These are phyloP conservation scores for Lissocephala sabroskyi DNA, from an alignment of 2,888 invertebrate genomes.

Conservation along the genomic window DNA sequence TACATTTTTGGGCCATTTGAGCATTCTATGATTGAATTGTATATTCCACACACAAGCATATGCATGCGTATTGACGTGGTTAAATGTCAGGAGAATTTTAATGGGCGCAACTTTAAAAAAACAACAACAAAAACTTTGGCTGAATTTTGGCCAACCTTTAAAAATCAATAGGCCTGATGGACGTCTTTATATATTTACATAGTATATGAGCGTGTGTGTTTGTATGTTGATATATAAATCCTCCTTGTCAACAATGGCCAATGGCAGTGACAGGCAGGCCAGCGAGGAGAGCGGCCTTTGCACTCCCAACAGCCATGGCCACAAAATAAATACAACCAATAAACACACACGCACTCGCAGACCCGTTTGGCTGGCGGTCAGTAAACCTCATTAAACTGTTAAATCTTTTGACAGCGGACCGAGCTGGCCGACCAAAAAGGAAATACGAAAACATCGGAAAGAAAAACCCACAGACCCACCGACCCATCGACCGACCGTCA, in stretches of 20 bases:
- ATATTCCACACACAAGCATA: background rate
- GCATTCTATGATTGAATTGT: background rate
- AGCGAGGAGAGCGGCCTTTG: slow-evolving; percentile 17
- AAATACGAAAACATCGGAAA: slow-evolving; percentile 8
- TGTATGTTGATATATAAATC: slow-evolving; percentile 53
- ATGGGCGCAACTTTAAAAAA: slow-evolving; percentile 4
- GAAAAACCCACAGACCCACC: background rate
- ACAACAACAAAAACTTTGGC: slow-evolving; percentile 12
- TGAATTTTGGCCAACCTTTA: slow-evolving; percentile 54
- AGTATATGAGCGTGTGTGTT: background rate
- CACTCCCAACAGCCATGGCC: slow-evolving; percentile 34
- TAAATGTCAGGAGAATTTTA: background rate
- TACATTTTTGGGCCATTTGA: slow-evolving; percentile 4
- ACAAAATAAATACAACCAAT: slow-evolving; percentile 56
- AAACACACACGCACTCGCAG: slow-evolving; percentile 36
- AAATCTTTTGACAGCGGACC: slow-evolving; percentile 52
- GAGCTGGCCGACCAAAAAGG: slow-evolving; percentile 16
- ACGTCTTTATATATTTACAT: slow-evolving; percentile 15
- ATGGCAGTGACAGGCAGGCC: slow-evolving; percentile 53
- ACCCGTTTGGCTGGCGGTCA: slow-evolving; percentile 23
- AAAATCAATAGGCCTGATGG: slow-evolving; percentile 61
- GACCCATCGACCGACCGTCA: slow-evolving; percentile 2
- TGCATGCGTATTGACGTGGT: background rate
- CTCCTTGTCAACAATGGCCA: slow-evolving; percentile 59
- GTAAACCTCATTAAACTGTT: slow-evolving; percentile 62